Conservation (phyloP, 2,113 vertebrate species). For the Calyptomena viridis region DNA sequence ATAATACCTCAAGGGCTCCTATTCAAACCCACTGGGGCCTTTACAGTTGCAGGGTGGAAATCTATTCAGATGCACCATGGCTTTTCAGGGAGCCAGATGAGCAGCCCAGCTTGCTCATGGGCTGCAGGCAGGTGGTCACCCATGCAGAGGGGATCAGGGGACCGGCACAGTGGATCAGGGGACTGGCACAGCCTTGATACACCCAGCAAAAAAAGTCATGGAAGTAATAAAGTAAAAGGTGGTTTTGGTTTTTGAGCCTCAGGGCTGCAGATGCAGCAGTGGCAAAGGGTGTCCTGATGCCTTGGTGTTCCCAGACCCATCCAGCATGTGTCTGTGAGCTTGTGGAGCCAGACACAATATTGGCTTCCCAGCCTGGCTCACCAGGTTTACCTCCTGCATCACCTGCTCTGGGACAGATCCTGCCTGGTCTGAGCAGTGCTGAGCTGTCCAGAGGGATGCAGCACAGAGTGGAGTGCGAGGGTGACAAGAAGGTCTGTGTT, state of each 20-base stretch:
- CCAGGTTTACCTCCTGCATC: background rate
- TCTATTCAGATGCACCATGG: background rate
- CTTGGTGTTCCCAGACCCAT: background rate
- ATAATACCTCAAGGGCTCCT: slow-evolving; percentile 48
- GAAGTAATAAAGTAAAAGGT: background rate
- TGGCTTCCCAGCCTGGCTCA: background rate
- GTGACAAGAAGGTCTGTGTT: background rate
- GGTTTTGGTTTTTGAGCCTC: background rate
- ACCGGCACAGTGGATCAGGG: background rate
- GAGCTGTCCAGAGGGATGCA: fast-evolving
- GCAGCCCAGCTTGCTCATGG: background rate
- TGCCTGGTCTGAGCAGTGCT: background rate
- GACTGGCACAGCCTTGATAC: background rate
- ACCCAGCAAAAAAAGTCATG: background rate
- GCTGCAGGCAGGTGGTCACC: background rate
- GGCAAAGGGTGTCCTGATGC: background rate
- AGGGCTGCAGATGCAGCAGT: background rate
- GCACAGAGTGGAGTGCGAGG: background rate
- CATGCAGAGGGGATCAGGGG: background rate
- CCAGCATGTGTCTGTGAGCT: background rate
- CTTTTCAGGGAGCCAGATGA: background rate
- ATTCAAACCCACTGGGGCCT: slow-evolving; percentile 29
- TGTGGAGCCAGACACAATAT: background rate
- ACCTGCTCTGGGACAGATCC: background rate
- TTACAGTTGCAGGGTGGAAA: background rate